Evolutionary conservation across 2,888 invertebrate species (phyloP).

Genomic region (Augiades crinisus): DNA sequence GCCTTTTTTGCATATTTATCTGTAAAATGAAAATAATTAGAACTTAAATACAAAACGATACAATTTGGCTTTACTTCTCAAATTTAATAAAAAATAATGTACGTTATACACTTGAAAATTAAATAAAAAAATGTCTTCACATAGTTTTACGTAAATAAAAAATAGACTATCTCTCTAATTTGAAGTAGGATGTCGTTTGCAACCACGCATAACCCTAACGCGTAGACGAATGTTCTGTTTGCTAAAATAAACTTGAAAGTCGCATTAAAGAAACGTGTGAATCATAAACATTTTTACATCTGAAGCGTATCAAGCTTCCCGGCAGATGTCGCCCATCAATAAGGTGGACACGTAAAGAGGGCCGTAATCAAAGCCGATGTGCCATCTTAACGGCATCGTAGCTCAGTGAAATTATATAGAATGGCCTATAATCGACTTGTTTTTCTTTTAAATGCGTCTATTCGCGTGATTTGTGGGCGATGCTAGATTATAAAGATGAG

Average conservation of each 20-base stretch:
- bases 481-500: conserved; percentile 61
- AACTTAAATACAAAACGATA: too few species aligned
- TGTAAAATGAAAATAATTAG: too few species aligned
- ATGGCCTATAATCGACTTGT: conserved; percentile 75
- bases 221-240: conserved; percentile 31
- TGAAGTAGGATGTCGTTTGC: background rate
- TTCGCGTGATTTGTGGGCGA: conserved; percentile 72
- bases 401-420: conserved; percentile 69
- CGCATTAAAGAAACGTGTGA: conserved; percentile 42
- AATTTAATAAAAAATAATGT: too few species aligned
- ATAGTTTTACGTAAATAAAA: conserved; percentile 19
- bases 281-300: conserved; percentile 48
- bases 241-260: conserved; percentile 34
- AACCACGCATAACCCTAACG: conserved; percentile 1
- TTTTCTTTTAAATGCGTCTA: conserved; percentile 70
- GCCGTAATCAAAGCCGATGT: conserved; percentile 59
- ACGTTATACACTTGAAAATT: too few species aligned
- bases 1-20: too few species aligned
- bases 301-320: conserved; percentile 42
- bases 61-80: too few species aligned
- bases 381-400: conserved; percentile 58
- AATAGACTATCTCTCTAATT: background rate
- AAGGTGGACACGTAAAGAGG: conserved; percentile 55
- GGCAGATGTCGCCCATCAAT: conserved; percentile 56
- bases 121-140: too few species aligned